Evolutionary conservation across 2,797 vertebrate genomes (phyloP), one percentile per base, ranked within the genome.

Genomic region (Acomys russatus): DNA sequence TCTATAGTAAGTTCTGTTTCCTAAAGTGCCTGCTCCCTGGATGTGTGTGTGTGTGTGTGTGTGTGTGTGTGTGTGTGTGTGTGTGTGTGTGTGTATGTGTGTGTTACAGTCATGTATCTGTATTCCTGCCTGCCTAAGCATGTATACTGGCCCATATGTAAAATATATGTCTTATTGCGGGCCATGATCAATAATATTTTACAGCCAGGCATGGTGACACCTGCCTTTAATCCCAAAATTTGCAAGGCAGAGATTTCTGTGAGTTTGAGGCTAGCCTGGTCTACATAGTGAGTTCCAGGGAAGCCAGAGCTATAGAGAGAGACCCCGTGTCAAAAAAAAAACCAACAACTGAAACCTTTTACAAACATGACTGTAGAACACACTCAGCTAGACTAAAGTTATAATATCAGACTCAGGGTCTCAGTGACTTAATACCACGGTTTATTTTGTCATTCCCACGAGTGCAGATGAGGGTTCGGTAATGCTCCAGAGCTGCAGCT

Each of bases 81-180:
- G 51, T 56, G 77, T 56, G 51, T 56, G 51, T 73, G 18, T 28
- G 17, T 56, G 77, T 56, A 30, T 56, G 77, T 56, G 51, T 56
- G 51, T 73, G 18, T 28, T n/a, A 44, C 28, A 51, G 66, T 22
- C 35, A 28, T 44, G 35, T n/a, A 88, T 56, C 14, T 61, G n/a
- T 88, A 64, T 87, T 35, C 38, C 35, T 77, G 33, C 91, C 1
- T 71, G 35, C 88, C 25, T 93, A 3, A 56, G 25, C 80, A 20
- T 51, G 1, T 83, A 6, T 74, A 79, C 23, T 92, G 35, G 49
- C 8, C 96, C 82, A 86, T 66, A 18, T 12, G 11, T 74, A 91
- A 97, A 97, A 74, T 61, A 2, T 9, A 92, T 94, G 90, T 94
- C 56, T 95, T 68, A 86, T 35, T 88, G 38, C 79, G 9, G 4